Conservation (phyloP, 2,888 invertebrate species). For the Eudemis profundana region DNA sequence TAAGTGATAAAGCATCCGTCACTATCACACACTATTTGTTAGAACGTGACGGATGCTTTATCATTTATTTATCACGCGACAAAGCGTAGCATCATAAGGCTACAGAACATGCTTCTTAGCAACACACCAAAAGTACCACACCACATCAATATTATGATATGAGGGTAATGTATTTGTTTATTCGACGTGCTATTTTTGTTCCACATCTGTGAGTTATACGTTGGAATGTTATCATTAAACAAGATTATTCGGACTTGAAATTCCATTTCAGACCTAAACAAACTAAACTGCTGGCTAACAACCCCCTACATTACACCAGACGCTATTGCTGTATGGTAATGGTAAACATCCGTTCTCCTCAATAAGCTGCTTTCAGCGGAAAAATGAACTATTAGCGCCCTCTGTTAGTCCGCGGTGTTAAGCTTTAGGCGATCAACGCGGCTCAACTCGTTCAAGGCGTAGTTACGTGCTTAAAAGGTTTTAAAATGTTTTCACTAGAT, state of each 20-base stretch:
- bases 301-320: conserved; percentile 20
- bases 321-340: neutral
- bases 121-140: neutral
- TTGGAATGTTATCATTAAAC: conserved; percentile 17
- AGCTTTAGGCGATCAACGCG: conserved; percentile 15
- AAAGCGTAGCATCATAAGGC: no score
- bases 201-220: conserved; percentile 11
- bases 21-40: no score
- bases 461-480: conserved; percentile 30
- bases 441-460: conserved; percentile 18
- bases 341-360: conserved; percentile 32
- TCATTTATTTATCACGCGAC: no score
- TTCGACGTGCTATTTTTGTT: conserved; percentile 16
- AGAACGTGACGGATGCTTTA: no score
- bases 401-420: conserved; percentile 41
- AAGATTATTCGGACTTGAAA: conserved; percentile 25
- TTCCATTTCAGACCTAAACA: conserved; percentile 35
- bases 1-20: no score
- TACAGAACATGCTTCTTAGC: neutral
- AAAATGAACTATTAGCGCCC: conserved; percentile 44
- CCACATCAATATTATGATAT: neutral
- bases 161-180: neutral
- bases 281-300: conserved; percentile 21
- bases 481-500: conserved; percentile 47
- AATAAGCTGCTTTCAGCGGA: neutral